Percentiles rank a stretch among this genome's conserved stretches.
These are phyloP conservation scores for Aphaenogaster floridana DNA, from an alignment of 1,140 invertebrate species.

Conservation along the genomic window DNA sequence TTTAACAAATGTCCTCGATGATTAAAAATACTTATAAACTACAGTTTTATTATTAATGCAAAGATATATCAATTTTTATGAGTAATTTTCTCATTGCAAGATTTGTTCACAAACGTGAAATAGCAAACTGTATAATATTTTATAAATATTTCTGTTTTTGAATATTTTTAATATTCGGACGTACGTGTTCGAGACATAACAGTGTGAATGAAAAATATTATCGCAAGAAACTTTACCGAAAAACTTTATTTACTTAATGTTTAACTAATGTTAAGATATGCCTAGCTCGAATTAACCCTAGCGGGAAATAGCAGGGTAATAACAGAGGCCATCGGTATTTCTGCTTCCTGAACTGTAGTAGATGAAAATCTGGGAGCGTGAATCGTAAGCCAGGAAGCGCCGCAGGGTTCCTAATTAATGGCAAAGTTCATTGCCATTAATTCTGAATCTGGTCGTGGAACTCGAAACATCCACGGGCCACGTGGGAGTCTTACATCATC, in stretches of 20 bases:
- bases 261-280: background rate
- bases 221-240: too few species aligned
- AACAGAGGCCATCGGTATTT: slow-evolving; percentile 6
- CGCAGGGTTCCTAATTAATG: slow-evolving; percentile 57
- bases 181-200: background rate
- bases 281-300: background rate
- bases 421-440: slow-evolving; percentile 63
- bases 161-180: background rate
- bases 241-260: too few species aligned
- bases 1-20: background rate
- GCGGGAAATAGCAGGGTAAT: background rate
- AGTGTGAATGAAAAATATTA: background rate
- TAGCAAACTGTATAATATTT: background rate
- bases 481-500: slow-evolving; percentile 60
- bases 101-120: background rate
- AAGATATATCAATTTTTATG: background rate
- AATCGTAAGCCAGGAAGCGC: slow-evolving; percentile 29
- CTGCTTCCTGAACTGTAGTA: slow-evolving; percentile 25
- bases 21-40: background rate
- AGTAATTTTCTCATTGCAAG: background rate
- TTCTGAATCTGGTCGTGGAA: slow-evolving; percentile 51
- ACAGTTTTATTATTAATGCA: background rate
- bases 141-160: background rate
- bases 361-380: slow-evolving; percentile 54
- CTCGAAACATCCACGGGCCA: slow-evolving; percentile 61